Conservation (phyloP, 2,113 vertebrate species). For the Hemiprocne comata region DNA sequence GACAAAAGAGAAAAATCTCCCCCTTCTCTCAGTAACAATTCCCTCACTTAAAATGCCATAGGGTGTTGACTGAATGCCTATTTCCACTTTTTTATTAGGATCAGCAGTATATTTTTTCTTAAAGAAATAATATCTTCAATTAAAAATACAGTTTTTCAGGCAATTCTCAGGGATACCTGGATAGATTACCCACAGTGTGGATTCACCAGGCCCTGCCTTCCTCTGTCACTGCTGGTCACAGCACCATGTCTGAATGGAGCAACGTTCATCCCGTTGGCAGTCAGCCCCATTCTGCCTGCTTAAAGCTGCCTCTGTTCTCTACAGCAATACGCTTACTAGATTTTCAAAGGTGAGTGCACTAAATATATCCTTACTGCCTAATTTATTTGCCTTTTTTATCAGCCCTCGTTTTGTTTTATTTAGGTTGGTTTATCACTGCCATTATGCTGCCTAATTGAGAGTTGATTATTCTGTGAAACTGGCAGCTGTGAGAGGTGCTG, state of each 20-base stretch:
- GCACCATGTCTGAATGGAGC: not conserved
- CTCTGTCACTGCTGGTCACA: not conserved
- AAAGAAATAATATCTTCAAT: not conserved
- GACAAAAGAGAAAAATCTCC: not conserved
- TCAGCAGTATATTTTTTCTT: not conserved
- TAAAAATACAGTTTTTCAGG: not conserved
- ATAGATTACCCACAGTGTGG: fast-evolving
- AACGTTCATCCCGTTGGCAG: not conserved
- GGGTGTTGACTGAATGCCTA: not conserved
- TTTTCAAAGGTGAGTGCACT: not conserved
- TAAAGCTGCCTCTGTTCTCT: slow-evolving; percentile 29
- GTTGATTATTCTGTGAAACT: not conserved
- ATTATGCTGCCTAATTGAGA: not conserved
- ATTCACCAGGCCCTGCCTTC: not conserved
- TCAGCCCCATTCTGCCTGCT: not conserved
- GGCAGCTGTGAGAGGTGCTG: not conserved
- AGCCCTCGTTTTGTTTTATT: slow-evolving; percentile 1
- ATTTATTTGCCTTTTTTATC: slow-evolving; percentile 1
- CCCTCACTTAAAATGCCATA: not conserved
- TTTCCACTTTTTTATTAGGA: not conserved
- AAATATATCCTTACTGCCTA: slow-evolving; percentile 1
- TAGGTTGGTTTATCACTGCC: not conserved
- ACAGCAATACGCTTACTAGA: not conserved
- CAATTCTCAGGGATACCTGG: not conserved
- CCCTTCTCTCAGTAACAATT: not conserved